Base-by-base conservation (phyloP, 2,888 invertebrate genomes). In the Cosmia trapezina region DNA sequence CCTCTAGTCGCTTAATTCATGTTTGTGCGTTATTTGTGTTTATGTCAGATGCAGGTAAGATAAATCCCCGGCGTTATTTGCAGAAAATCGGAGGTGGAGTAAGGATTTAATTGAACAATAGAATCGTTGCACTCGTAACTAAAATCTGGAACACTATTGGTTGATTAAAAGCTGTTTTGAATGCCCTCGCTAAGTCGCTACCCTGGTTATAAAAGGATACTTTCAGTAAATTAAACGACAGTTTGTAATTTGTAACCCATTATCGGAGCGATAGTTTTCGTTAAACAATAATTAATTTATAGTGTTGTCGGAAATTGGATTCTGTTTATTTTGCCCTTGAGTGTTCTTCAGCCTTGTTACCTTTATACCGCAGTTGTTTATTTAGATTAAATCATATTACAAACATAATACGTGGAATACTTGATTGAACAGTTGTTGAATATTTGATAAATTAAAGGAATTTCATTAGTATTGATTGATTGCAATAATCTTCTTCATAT, bases 21-120 rank as follows among this genome's bases (percentile, higher is more conserved):
- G 41, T 56, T 33, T 67, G 63, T 53, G 80, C 66, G 61, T 67
- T 45, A 19, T 70, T 64, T 57, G 47, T 80, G 54, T 61, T 69
- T 19, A 28, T 47, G 33, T 53, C 17, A 54, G 33, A 57, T 53
- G n/a, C 22, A 47, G 12, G 33, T 62, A 62, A 60, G 41, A 51
- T 59, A 54, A 51, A 57, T 70, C 19, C 47, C 12, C 71, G 53
- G 37, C 37, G 43, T 66, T 2, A 41, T 37, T 61, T 61, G 14
- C 14, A 57, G 56, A 14, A 43, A 67, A 65, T 65, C 11, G 0
- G 11, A 70, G 49, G 78, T 56, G 63, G 28, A 49, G n/a, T 61
- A 37, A 57, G 6, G 0, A 28, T 53, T 57, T 51, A 37, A 67
- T 53, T 22, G 12, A 43, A 56, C 60, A 67, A 69, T 66, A 47